Conservation (phyloP, 2,888 invertebrate species). For the Palloptera scutellata region DNA sequence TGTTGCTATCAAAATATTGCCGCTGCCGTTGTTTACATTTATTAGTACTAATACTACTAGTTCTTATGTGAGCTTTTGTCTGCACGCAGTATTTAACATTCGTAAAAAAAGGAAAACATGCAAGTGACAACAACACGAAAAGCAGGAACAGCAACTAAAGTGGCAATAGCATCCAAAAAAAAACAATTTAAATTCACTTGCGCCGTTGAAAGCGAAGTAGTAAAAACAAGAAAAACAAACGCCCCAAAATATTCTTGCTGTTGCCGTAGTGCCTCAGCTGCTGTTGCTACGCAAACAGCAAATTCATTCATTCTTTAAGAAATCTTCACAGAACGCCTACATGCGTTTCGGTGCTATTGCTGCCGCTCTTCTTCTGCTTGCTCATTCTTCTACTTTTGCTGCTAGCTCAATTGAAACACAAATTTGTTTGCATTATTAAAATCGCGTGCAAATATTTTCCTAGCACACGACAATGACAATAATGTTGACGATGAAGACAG, state of each 20-base stretch:
- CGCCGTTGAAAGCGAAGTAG: not conserved
- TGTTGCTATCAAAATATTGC: not conserved
- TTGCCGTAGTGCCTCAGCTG: too few relatives aligned
- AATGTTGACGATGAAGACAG: constrained; percentile 1
- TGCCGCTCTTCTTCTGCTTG: not conserved
- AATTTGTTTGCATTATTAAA: constrained; percentile 22
- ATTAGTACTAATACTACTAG: not conserved
- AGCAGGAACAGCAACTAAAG: not conserved
- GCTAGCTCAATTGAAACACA: constrained; percentile 20
- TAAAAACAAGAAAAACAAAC: not conserved
- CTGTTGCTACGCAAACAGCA: too few relatives aligned
- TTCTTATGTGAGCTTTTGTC: not conserved
- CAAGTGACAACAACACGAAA: not conserved
- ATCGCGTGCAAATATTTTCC: constrained; percentile 6
- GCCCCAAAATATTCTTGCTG: not conserved
- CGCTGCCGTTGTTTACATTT: not conserved
- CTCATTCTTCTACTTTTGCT: not conserved
- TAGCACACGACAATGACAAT: not conserved
- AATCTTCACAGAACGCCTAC: too few relatives aligned
- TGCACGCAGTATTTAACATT: not conserved
- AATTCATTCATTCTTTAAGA: too few relatives aligned
- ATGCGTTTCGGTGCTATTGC: too few relatives aligned
- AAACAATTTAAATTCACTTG: not conserved
- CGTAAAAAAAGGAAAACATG: not conserved
- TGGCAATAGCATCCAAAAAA: not conserved